phyloP scores from a whole-genome alignment of 1,140 invertebrate genomes.

The Nebria ingens region DNA sequence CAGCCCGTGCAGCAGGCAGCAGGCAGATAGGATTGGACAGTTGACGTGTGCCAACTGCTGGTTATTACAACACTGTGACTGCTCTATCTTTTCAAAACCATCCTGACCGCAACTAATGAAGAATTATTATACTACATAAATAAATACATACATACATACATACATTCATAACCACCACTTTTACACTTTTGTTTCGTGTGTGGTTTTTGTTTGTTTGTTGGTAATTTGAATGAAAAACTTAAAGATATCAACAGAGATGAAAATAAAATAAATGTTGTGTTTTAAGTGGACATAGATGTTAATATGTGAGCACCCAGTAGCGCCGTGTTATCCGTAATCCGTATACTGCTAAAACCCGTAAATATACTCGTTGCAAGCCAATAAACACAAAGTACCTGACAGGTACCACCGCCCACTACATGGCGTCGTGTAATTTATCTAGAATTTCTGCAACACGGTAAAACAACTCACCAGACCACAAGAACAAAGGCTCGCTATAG shows the following conservation, averaged over 20 bases:
- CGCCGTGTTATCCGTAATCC: too few species aligned
- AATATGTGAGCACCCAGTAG: too few species aligned
- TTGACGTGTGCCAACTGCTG: not conserved
- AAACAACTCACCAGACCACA: not conserved
- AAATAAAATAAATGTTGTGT: too few species aligned
- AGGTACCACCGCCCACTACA: slow-evolving; percentile 4
- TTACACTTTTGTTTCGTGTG: too few species aligned
- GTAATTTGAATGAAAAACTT: too few species aligned
- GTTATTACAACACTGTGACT: not conserved
- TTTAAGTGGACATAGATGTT: too few species aligned
- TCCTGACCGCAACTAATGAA: not conserved
- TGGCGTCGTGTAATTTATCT: slow-evolving; percentile 2
- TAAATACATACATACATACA: too few species aligned
- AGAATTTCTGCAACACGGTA: not conserved
- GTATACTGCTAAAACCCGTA: too few species aligned
- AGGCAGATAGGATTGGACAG: not conserved
- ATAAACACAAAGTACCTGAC: slow-evolving; percentile 4
- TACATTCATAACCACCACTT: too few species aligned
- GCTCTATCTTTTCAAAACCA: not conserved
- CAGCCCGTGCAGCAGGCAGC: not conserved
- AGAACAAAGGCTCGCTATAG: too few species aligned
- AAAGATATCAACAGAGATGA: too few species aligned
- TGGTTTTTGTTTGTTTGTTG: too few species aligned
- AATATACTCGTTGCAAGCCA: slow-evolving; percentile 7
- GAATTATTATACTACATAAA: not conserved